Conservation (phyloP, 2,888 invertebrate species). For the Leptinotarsa tumamoca region DNA sequence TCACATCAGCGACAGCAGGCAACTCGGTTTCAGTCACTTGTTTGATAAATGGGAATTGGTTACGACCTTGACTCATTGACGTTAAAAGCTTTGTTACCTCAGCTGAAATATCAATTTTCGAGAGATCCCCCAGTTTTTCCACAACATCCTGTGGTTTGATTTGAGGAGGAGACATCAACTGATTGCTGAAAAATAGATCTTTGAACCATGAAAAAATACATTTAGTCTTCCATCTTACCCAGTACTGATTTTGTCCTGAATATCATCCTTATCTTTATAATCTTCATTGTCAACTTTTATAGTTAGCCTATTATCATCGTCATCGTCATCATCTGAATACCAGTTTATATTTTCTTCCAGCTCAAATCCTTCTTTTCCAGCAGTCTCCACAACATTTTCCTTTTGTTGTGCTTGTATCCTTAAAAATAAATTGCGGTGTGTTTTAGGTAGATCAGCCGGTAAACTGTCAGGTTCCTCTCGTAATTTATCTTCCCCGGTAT, state of each 20-base stretch:
- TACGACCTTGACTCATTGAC: slow-evolving; percentile 65
- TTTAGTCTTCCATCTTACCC: slow-evolving; percentile 29
- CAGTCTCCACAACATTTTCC: slow-evolving; percentile 65
- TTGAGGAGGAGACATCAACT: slow-evolving; percentile 54
- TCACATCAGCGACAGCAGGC: slow-evolving; percentile 22
- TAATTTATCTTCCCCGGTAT: slow-evolving; percentile 46
- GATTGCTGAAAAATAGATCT: slow-evolving; percentile 29
- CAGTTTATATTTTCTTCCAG: slow-evolving; percentile 70
- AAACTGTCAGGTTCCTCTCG: slow-evolving; percentile 48
- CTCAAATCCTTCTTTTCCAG: slow-evolving; percentile 51
- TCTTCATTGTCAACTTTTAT: slow-evolving; percentile 65
- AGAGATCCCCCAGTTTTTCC: slow-evolving; percentile 77
- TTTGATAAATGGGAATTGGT: slow-evolving; percentile 35
- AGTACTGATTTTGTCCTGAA: slow-evolving; percentile 43
- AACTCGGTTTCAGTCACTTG: slow-evolving; percentile 18
- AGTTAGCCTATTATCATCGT: slow-evolving; percentile 63
- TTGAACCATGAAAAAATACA: slow-evolving; percentile 12
- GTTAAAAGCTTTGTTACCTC: slow-evolving; percentile 78
- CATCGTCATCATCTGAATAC: slow-evolving; percentile 86
- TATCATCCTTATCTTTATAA: slow-evolving; percentile 55
- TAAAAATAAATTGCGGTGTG: slow-evolving; percentile 75
- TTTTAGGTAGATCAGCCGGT: slow-evolving; percentile 73
- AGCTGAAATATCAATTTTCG: slow-evolving; percentile 80
- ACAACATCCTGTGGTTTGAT: slow-evolving; percentile 71
- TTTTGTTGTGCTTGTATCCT: slow-evolving; percentile 76